phyloP scores from a whole-genome alignment of 2,888 invertebrate species.

The Parnassius mnemosyne region DNA sequence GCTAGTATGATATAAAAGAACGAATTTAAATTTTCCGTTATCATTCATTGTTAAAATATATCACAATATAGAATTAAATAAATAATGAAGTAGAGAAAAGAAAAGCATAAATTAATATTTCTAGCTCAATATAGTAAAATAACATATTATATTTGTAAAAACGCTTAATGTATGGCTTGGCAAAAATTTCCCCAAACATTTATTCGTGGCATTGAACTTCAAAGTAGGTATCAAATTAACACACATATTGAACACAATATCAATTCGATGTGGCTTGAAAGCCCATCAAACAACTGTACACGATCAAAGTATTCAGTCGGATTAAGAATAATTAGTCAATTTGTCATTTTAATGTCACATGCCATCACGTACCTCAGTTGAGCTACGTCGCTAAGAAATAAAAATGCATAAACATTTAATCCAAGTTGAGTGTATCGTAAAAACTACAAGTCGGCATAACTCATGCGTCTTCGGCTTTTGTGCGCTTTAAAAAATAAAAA shows the following conservation, averaged over 20 bases:
- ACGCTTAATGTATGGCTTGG: no score
- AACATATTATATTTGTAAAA: not conserved
- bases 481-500: conserved; percentile 68
- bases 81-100: no score
- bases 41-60: no score
- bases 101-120: no score
- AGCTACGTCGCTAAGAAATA: conserved; percentile 54
- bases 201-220: conserved; percentile 53
- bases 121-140: not conserved
- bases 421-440: conserved; percentile 71
- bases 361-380: conserved; percentile 69
- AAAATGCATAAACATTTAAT: conserved; percentile 71
- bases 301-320: conserved; percentile 70
- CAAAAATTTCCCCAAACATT: conserved; percentile 31
- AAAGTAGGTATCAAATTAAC: conserved; percentile 38
- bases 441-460: conserved; percentile 77
- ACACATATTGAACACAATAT: conserved; percentile 41
- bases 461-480: conserved; percentile 71
- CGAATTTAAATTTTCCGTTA: no score
- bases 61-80: no score
- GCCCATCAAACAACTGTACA: conserved; percentile 53
- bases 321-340: conserved; percentile 79
- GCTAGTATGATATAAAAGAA: no score
- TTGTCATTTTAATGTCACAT: conserved; percentile 80
- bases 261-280: conserved; percentile 54